Base-by-base conservation (phyloP, 2,888 invertebrate species). In the Incurvaria masculella region DNA sequence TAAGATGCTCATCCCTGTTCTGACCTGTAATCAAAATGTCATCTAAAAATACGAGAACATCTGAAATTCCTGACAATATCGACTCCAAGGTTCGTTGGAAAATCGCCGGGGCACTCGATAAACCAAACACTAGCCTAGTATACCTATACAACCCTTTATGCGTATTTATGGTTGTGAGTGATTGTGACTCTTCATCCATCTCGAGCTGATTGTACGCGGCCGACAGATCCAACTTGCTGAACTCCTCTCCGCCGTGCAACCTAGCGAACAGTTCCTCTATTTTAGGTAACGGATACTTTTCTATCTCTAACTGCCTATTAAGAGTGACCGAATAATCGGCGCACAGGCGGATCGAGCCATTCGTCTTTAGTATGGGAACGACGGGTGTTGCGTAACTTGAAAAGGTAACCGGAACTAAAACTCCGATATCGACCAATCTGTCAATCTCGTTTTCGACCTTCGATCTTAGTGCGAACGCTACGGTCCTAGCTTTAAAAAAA, bases 401-500 rank as follows among this genome's bases (percentile, higher is more conserved):
- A 46, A 47, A 42, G 20, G 51, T 45, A 0, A 59, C 53, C 1
- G 56, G 56, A 2, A 51, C 49, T 17, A 60, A 45, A 10, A 63
- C 55, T n/a, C 55, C 57, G 47, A 53, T 48, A 4, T 23, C 21
- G 2, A 52, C 50, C 38, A 59, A 49, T 1, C 55, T 33, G n/a
- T 53, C 50, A 41, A 54, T 18, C 48, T 56, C 59, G 47, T 49
- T 54, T 43, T 59, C 57, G 16, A 61, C 56, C 44, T 53, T 56
- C 10, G 49, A 46, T 47, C 50, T 54, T 17, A 58, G 48, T 10
- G 59, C 58, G 33, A 59, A 60, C 10, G 59, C 57, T 21, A 59
- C 52, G 10, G 55, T 42, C 6, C 59, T 52, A 10, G 55, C 52
- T 52, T 57, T 59, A 44, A 54, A 56, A 54, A 56, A 54, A 33